Conservation (phyloP, 1,140 invertebrate species). For the Sycobia sp. region DNA sequence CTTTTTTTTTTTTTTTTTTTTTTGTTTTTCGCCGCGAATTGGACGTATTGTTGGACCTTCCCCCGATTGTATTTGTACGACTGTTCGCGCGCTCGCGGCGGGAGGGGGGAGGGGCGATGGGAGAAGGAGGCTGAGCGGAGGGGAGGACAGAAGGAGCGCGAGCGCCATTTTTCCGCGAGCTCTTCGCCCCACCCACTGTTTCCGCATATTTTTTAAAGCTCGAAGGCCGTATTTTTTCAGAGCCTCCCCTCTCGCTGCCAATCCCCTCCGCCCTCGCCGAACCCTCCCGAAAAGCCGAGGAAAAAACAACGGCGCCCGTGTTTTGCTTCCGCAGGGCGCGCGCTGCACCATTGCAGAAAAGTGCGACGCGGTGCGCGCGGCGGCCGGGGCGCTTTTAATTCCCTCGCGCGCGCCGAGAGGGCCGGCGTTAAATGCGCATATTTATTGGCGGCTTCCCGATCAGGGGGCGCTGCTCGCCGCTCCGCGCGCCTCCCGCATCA, state of each 20-base stretch:
- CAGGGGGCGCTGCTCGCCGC: background rate
- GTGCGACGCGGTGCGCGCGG: too few relatives aligned
- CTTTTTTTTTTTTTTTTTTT: too few relatives aligned
- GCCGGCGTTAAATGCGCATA: slow-evolving; percentile 24
- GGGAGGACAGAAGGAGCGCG: background rate
- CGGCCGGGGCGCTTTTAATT: background rate
- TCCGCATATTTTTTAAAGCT: too few relatives aligned
- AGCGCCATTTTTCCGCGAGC: background rate
- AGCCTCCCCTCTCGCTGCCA: background rate
- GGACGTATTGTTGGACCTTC: slow-evolving; percentile 57
- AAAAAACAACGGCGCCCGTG: background rate
- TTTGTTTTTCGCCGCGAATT: slow-evolving; percentile 56
- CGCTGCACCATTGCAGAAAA: too few relatives aligned
- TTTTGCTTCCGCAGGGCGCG: too few relatives aligned
- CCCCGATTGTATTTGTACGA: slow-evolving; percentile 54
- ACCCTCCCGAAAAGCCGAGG: too few relatives aligned
- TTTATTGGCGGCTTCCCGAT: slow-evolving; percentile 17
- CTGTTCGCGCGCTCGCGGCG: slow-evolving; percentile 24
- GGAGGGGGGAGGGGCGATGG: background rate
- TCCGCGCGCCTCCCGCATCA: background rate
- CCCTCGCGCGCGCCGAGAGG: background rate
- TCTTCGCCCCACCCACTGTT: too few relatives aligned
- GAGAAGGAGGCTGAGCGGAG: background rate
- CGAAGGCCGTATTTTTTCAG: slow-evolving; percentile 17
- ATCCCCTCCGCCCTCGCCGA: too few relatives aligned